A percentile compares a stretch with the other conserved stretches of the same genome.
Conservation (phyloP, 2,888 invertebrate species). For the Glyphotaelius pellucidus region DNA sequence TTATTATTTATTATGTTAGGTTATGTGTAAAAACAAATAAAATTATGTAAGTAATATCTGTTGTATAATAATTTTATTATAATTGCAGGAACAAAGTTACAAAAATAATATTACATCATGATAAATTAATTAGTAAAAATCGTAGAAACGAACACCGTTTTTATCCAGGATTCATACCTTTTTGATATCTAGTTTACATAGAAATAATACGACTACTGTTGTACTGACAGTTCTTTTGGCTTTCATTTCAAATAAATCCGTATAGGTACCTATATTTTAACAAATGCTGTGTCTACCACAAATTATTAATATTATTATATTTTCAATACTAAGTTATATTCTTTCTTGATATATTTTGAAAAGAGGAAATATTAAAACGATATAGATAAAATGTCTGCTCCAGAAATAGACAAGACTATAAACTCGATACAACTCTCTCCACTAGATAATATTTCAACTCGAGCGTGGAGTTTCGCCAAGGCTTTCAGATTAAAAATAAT, state of each 20-base stretch:
- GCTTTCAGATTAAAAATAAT: slow-evolving; percentile 2
- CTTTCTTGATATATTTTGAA: background rate
- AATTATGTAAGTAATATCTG: no score
- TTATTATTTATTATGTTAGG: no score
- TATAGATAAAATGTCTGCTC: background rate
- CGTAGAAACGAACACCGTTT: background rate
- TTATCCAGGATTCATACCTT: background rate
- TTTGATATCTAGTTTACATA: background rate
- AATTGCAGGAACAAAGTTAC: no score
- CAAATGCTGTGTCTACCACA: no score
- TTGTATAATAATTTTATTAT: no score
- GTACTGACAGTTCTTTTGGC: background rate
- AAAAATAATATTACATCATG: no score
- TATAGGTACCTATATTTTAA: background rate
- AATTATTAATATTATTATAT: no score
- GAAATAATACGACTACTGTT: background rate
- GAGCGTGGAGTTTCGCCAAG: background rate
- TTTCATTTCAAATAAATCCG: background rate
- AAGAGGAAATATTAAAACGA: background rate
- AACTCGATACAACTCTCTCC: background rate
- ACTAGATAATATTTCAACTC: background rate
- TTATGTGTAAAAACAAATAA: no score
- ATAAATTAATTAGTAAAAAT: background rate
- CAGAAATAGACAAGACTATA: background rate
- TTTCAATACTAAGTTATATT: background rate